Base-by-base conservation (phyloP, 2,888 invertebrate species). In the Cryptocheilus praepositus region DNA sequence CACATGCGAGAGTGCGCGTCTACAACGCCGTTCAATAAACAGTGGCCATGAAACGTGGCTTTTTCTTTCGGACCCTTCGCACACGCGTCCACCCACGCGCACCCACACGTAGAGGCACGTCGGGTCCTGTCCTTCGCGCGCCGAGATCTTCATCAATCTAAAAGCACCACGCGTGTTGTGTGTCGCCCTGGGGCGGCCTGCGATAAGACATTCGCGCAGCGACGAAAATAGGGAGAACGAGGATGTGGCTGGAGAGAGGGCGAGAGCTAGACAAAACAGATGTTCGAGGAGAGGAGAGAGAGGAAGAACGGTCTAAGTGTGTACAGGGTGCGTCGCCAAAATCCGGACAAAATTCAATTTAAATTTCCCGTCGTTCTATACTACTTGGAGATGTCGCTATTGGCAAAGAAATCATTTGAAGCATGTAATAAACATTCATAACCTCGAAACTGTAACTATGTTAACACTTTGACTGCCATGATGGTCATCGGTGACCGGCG, bases 71-170 rank as follows among this genome's bases (percentile, higher is more conserved):
- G 3, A 36, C 36, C 7, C 8, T 7, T 11, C 36, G 13, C 36
- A 11, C 36, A 36, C 25, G 25, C 36, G 3, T 36, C 49, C 49
- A n/a, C 18, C 49, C 49, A 49, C 49, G 49, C n/a, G n/a, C 16
- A 7, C 8, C 49, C 16, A 16, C 49, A 5, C 16, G 5, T 4
- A 5, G 3, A 25, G 5, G 46, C 11, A 25, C 18, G 59, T 56
- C n/a, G 52, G 19, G 61, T 61, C 49, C 18, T n/a, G 16, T 18
- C 49, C 49, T n/a, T 16, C 18, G 8, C 16, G 13, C 49, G 16
- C 49, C 70, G 71, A 75, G 70, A 70, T 76, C 74, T 72, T 74
- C 80, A 79, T 79, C 76, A 74, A 74, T 80, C 79, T 77, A 70
- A 77, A 77, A 78, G 71, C 75, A 49, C 49, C 8, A 13, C 49